Evolutionary conservation across 2,888 invertebrate genomes (phyloP), one percentile per base, ranked within the genome.

Genomic region (Druceiella hillmani): DNA sequence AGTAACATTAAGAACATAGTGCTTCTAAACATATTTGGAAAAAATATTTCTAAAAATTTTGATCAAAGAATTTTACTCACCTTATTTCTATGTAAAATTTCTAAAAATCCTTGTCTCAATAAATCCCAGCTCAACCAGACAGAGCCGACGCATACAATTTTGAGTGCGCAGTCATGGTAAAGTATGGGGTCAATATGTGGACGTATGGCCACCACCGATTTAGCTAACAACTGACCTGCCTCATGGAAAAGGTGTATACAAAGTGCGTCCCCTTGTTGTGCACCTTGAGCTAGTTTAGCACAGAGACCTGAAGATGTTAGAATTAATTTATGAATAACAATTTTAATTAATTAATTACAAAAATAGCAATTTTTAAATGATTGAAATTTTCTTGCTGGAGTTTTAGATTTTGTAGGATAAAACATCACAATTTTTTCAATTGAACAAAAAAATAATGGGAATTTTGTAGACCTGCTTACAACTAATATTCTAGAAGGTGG

Each of bases 71-170:
- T 20, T 33, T 10, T 53, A 2, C 81, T 50, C 5, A 67, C 59
- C 32, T 62, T 51, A 24, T 67, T 60, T 5, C 60, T 51, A 3
- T 64, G 53, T 3, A 87, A 58, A 43, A 75, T 74, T 2, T 61
- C 53, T 3, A 79, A 54, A 49, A 89, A 83, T 1, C 89, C 91
- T 2, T 78, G 66, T 53, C 81, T 74, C 43, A 98, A 57, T 15
- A 85, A 72, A 3, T 79, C 66, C 93, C 94, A 98, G 56, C 94
- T 94, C 45, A 87, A 78, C 89, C 92, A 98, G 1, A 98, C 93
- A 0, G 93, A 93, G 1, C 97, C 97, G 0, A 95, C 90, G 57
- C 94, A 95, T 0, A 93, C 81, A 0, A 97, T 77, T 32, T 81
- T 77, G 26, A 92, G 46, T 11, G 61, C 56, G 2, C 61, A 61